Base-by-base conservation (phyloP, 2,113 vertebrate genomes). In the Amazona guildingii region DNA sequence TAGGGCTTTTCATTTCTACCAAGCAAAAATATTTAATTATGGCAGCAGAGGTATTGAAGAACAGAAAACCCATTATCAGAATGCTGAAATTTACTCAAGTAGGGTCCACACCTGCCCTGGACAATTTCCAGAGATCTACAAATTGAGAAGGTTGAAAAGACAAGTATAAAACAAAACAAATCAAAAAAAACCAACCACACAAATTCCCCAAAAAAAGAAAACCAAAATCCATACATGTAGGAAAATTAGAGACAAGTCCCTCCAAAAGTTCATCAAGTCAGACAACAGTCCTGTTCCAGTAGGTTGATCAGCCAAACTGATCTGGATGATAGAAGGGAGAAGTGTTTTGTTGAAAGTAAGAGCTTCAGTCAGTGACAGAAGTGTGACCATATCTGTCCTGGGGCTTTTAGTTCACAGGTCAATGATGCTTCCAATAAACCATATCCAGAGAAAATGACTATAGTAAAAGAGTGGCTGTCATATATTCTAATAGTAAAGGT, bases 61-160 rank as follows among this genome's bases (percentile, higher is more conserved):
- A 87, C 90, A 91, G 33, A 91, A 90, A 91, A 39, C 13, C 67
- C 33, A 39, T 85, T 79, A 85, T 82, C 70, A 87, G 62, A 90
- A 89, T 21, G 57, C 62, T 95, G 90, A 85, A 79, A 93, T 96
- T 95, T 94, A 90, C 92, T 85, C 84, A 85, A 35, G 52, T 85
- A 78, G 87, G 55, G 62, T 66, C 70, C 57, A 85, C 85, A 96
- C 87, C 92, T 95, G 92, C 78, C 61, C 66, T 90, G 94, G 70
- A 95, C 87, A 35, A 64, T 44, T 69, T 91, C 79, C 78, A 94
- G 70, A 61, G 10, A 75, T 37, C 39, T 69, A 35, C 44, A 89
- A 76, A 83, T 39, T 76, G n/a, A 89, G 52, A 94, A 44, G 35
- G 39, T 33, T 91, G 55, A 84, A 89, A 88, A 93, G 29, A 75